These are phyloP conservation scores for Amphiprion percula DNA, from an alignment of 2,113 vertebrate species.

Conservation along the genomic window DNA sequence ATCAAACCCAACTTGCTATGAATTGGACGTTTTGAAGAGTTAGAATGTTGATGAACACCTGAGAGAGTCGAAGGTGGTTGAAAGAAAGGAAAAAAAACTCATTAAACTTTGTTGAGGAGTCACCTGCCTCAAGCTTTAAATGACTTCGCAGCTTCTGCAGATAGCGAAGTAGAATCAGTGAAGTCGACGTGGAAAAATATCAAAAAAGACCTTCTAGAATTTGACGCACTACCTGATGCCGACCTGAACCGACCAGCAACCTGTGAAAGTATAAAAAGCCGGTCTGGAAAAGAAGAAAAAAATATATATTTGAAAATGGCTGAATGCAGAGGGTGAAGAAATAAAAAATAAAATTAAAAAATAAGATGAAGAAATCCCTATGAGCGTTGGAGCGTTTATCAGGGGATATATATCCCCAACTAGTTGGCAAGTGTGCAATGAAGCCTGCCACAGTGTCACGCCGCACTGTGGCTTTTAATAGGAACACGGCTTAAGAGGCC, in stretches of 20 bases:
- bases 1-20: background rate
- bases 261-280: conserved; percentile 21
- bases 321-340: conserved; percentile 52
- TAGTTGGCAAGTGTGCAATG: conserved; percentile 77
- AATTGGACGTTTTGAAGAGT: conserved; percentile 15
- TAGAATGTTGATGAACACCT: conserved; percentile 42
- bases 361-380: conserved; percentile 75
- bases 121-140: conserved; percentile 37
- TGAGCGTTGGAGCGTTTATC: conserved; percentile 76
- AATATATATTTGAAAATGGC: conserved; percentile 45
- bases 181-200: conserved; percentile 33
- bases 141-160: background rate
- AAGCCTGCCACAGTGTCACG: conserved; percentile 80
- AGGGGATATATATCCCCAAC: conserved; percentile 76
- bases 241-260: conserved; percentile 12
- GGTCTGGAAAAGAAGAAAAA: background rate
- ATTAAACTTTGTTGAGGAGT: conserved; percentile 42
- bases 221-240: background rate
- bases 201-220: conserved; percentile 13
- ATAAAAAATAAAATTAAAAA: conserved; percentile 62
- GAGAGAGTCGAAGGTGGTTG: conserved; percentile 38
- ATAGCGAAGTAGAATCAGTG: conserved; percentile 36
- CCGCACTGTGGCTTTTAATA: conserved; percentile 81
- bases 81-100: conserved; percentile 16
- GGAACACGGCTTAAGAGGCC: conserved; percentile 84